These are phyloP conservation scores for Rotaria socialis DNA, from an alignment of 2,888 invertebrate species.

Conservation along the genomic window DNA sequence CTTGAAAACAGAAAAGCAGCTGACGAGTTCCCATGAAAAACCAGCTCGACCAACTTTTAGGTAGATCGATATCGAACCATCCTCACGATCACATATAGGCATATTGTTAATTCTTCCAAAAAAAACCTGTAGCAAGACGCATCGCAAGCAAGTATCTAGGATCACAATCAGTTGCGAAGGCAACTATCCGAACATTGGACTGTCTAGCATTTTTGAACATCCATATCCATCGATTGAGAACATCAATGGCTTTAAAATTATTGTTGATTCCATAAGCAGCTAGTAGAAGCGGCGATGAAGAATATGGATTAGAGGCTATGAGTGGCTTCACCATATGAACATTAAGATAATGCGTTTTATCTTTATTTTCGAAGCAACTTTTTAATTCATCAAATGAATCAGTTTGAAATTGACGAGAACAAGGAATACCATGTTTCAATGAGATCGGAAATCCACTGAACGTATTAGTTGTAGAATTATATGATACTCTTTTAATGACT, in stretches of 20 bases:
- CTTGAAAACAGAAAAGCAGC: not conserved
- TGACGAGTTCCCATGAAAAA: not conserved
- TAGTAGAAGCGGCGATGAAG: not conserved
- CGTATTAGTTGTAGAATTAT: not conserved
- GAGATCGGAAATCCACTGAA: not conserved
- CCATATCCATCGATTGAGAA: slow-evolving; percentile 14
- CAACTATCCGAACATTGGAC: not conserved
- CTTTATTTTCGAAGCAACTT: not conserved
- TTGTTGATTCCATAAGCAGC: not conserved
- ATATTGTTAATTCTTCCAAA: not conserved
- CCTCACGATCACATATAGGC: not conserved
- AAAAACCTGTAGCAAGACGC: not conserved
- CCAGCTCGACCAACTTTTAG: not conserved
- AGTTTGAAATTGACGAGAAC: not conserved
- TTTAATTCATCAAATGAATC: not conserved
- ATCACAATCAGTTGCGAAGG: not conserved
- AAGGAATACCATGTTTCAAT: not conserved
- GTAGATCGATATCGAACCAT: not conserved
- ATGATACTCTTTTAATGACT: not conserved
- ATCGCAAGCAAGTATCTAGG: not conserved
- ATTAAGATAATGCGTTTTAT: not conserved
- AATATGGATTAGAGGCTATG: not conserved
- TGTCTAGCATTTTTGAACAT: not conserved
- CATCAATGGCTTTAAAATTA: not conserved
- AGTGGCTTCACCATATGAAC: not conserved